Conservation (phyloP, 2,113 vertebrate genomes). For the Grus americana region DNA sequence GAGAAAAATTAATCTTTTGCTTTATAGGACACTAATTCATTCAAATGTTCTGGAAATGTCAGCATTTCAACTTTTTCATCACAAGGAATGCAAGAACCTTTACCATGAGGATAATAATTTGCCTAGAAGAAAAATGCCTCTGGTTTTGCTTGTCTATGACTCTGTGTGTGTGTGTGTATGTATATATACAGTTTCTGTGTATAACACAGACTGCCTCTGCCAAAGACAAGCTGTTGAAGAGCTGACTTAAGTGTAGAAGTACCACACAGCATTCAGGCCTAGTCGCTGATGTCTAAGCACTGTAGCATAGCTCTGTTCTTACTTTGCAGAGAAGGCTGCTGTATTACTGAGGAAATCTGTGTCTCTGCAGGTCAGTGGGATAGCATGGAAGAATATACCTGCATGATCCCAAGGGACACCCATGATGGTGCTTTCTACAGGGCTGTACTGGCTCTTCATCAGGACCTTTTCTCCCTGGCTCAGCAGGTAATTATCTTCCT, state of each 20-base stretch:
- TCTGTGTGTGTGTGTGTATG: not conserved
- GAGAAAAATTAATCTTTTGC: not conserved
- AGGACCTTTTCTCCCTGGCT: slow-evolving; percentile 97
- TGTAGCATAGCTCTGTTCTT: not conserved
- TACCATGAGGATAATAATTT: not conserved
- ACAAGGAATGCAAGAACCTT: not conserved
- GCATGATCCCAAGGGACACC: slow-evolving; percentile 97
- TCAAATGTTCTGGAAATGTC: not conserved
- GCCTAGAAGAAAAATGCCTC: not conserved
- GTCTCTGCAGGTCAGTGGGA: slow-evolving; percentile 91
- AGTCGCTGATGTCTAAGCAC: not conserved
- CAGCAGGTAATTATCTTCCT: slow-evolving; percentile 83
- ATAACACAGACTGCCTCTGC: not conserved
- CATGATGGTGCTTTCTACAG: slow-evolving; percentile 97
- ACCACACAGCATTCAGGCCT: not conserved
- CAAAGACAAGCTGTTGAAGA: slow-evolving; percentile 1
- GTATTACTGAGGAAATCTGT: not conserved
- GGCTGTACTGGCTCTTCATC: slow-evolving; percentile 94
- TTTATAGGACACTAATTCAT: not conserved
- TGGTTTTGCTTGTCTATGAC: not conserved
- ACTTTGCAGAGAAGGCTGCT: not conserved
- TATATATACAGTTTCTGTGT: not conserved
- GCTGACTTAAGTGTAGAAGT: not conserved
- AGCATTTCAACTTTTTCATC: not conserved
- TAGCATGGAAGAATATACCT: slow-evolving; percentile 99